These are phyloP conservation scores for Arion vulgaris DNA, from an alignment of 1,140 invertebrate genomes.

Conservation along the genomic window DNA sequence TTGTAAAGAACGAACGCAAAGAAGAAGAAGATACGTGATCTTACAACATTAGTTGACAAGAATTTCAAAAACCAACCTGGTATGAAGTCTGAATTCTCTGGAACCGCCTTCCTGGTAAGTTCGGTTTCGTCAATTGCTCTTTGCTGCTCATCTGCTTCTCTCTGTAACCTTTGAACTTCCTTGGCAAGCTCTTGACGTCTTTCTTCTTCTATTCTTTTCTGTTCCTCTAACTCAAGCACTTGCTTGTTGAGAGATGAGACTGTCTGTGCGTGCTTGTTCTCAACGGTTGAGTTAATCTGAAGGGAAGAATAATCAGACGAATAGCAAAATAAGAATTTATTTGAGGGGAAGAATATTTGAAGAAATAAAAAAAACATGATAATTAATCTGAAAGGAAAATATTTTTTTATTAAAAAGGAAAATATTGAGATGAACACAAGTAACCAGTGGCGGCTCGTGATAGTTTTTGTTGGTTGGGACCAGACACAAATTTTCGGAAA, in stretches of 20 bases:
- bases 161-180: constrained; percentile 30
- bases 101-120: background rate
- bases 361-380: too few relatives aligned
- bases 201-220: constrained; percentile 23
- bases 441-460: too few relatives aligned
- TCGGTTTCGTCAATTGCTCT: constrained; percentile 20
- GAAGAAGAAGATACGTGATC: too few relatives aligned
- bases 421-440: too few relatives aligned
- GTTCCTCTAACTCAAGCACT: constrained; percentile 26
- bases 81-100: background rate
- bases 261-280: background rate
- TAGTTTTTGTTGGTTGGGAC: too few relatives aligned
- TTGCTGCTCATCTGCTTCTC: constrained; percentile 21
- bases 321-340: background rate
- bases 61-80: background rate
- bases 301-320: background rate
- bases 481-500: too few relatives aligned
- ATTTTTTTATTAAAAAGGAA: too few relatives aligned
- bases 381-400: too few relatives aligned
- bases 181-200: constrained; percentile 19
- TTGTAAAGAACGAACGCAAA: too few relatives aligned
- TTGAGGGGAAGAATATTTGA: too few relatives aligned
- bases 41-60: too few relatives aligned
- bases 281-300: background rate
- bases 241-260: background rate